Base-by-base conservation (phyloP, 2,113 vertebrate genomes). In the Tragelaphus buxtoni region DNA sequence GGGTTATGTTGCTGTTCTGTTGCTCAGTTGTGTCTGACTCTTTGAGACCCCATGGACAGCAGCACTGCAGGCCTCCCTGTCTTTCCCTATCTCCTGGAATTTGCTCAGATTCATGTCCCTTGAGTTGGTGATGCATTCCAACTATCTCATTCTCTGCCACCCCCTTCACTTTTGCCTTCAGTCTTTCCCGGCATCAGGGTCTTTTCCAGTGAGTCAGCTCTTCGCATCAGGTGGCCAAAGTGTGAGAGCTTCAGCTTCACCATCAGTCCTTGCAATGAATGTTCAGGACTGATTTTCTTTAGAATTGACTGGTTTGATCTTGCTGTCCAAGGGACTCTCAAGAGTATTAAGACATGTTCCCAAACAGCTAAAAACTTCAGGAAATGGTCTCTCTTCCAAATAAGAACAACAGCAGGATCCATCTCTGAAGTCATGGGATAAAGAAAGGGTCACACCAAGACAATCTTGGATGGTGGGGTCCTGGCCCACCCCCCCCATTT, bases 401-500 rank as follows among this genome's bases (percentile, higher is more conserved):
- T 3, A 6, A 45, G 63, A 11, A 0, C 30, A 32, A 39, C 2
- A 3, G 11, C 61, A 60, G 55, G 60, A 17, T 30, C 32, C 1
- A 9, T 61, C 56, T n/a, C 74, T n/a, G 3, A n/a, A 18, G 9
- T 18, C 51, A 53, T 3, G 20, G 30, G 16, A 9, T 13, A 11
- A 39, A n/a, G n/a, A 45, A 26, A 51, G 13, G 63, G 55, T 69
- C 22, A 26, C 1, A 0, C 12, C 6, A 22, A 5, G 55, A 60
- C n/a, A 4, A 17, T 45, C 55, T 16, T 32, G 13, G 77, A 24
- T 0, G 1, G 42, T 2, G 45, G 42, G 63, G 63, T 51, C 77
- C 93, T n/a, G 28, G 39, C 16, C 22, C 35, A 0, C 10, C 10
- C 22, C 22, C 5, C 22, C 79, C 1, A 0, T 6, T 58, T 11